Percentiles rank a stretch among this genome's conserved stretches.
Evolutionary conservation across 2,888 invertebrate species (phyloP).

Genomic region (Hemicrepidius hirtus): DNA sequence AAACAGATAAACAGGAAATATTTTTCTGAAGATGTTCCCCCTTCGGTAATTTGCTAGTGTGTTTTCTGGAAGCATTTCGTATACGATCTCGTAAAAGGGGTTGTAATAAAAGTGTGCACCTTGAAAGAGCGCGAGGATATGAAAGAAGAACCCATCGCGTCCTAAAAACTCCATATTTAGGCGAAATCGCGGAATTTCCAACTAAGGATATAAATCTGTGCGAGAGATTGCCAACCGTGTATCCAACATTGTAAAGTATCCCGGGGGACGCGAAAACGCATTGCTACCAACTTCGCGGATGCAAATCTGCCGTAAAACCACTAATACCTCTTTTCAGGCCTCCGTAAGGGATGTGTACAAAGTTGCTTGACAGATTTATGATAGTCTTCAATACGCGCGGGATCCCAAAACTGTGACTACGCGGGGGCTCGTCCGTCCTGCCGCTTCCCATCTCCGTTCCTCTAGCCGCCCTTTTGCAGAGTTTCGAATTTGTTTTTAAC

Average conservation of each 20-base stretch:
- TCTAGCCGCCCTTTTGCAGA: constrained; percentile 32
- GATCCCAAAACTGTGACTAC: constrained; percentile 47
- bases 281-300: constrained; percentile 68
- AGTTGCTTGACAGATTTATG: constrained; percentile 68
- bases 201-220: constrained; percentile 62
- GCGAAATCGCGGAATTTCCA: constrained; percentile 47
- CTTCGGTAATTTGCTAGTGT: constrained; percentile 1
- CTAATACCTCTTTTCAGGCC: constrained; percentile 67
- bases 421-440: constrained; percentile 17
- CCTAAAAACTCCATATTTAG: constrained; percentile 43
- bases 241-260: constrained; percentile 65
- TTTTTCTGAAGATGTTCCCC: neutral
- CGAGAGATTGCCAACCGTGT: constrained; percentile 59
- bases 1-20: no score
- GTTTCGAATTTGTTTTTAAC: constrained; percentile 49
- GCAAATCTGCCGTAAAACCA: constrained; percentile 70
- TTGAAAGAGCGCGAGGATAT: constrained; percentile 17
- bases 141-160: constrained; percentile 28
- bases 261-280: constrained; percentile 65
- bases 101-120: constrained; percentile 21
- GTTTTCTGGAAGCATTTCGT: constrained; percentile 7
- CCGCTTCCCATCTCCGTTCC: neutral
- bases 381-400: constrained; percentile 62
- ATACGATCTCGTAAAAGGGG: constrained; percentile 19
- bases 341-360: constrained; percentile 65